phyloP scores from a whole-genome alignment of 2,888 invertebrate genomes.

The Drosophila mettleri region DNA sequence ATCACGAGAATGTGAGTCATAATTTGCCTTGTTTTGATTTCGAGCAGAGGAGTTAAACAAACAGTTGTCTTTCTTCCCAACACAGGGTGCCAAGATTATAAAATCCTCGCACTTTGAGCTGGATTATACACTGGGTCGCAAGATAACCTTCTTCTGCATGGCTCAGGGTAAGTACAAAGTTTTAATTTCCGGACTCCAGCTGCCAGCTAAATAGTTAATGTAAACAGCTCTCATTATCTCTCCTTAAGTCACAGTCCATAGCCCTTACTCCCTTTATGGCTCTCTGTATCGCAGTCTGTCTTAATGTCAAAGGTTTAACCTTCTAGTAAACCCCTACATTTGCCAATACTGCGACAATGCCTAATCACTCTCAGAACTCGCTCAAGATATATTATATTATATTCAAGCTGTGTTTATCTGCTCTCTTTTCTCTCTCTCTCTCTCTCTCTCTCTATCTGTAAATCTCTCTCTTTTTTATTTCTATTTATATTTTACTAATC shows the following conservation, averaged over 20 bases:
- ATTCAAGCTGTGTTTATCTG: too few species aligned
- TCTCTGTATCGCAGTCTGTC: not conserved
- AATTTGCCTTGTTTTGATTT: too few species aligned
- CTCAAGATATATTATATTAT: too few species aligned
- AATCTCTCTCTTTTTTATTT: not conserved
- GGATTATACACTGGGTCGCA: conserved; percentile 96
- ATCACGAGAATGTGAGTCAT: conserved; percentile 90
- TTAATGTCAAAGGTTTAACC: not conserved
- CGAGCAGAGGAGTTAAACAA: not conserved
- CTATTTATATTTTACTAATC: not conserved
- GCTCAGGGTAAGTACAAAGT: conserved; percentile 89
- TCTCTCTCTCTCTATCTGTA: not conserved
- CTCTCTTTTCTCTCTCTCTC: not conserved
- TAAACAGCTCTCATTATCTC: not conserved
- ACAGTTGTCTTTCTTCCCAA: not conserved
- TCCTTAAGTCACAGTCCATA: not conserved
- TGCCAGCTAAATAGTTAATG: not conserved
- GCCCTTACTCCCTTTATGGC: not conserved
- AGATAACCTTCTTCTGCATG: conserved; percentile 96
- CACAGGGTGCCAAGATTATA: conserved; percentile 97
- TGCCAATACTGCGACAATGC: not conserved
- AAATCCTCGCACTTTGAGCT: conserved; percentile 96
- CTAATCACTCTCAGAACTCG: not conserved
- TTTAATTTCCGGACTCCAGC: not conserved
- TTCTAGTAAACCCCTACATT: not conserved